Conservation (phyloP, 2,113 vertebrate species). For the Elephas maximus region DNA sequence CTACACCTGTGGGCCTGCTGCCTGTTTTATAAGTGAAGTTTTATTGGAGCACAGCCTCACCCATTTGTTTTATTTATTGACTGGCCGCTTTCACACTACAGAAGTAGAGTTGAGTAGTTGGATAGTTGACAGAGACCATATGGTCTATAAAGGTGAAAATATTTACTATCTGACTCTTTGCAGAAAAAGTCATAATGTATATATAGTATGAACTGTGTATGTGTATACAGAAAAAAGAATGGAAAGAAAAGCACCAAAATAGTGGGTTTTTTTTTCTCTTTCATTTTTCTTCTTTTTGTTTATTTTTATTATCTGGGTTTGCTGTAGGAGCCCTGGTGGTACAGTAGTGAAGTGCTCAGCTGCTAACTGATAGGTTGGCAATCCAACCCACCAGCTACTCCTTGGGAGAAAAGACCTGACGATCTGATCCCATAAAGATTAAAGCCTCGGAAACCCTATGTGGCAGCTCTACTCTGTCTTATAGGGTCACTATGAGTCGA, state of each 20-base stretch:
- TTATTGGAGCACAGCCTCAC: slow-evolving; percentile 47
- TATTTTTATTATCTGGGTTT: not conserved
- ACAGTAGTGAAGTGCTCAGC: no score
- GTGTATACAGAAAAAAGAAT: slow-evolving; percentile 26
- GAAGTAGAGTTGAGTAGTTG: not conserved
- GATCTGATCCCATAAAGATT: no score
- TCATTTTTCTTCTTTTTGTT: not conserved
- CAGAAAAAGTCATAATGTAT: not conserved
- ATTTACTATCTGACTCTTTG: slow-evolving; percentile 49
- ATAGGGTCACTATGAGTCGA: no score
- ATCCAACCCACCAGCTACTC: no score
- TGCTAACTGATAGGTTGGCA: no score
- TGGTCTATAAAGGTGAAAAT: not conserved
- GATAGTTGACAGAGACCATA: slow-evolving; percentile 29
- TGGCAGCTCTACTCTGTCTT: no score
- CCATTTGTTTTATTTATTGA: not conserved
- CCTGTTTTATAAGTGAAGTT: slow-evolving; percentile 44
- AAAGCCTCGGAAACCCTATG: no score
- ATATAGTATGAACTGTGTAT: not conserved
- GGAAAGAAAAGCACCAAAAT: slow-evolving; percentile 50
- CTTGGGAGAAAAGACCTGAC: no score
- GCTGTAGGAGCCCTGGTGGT: no score
- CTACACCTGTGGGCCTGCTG: not conserved
- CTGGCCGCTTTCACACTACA: slow-evolving; percentile 16
- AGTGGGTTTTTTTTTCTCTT: not conserved